phyloP scores from a whole-genome alignment of 2,113 vertebrate genomes.

The Oxyura jamaicensis region DNA sequence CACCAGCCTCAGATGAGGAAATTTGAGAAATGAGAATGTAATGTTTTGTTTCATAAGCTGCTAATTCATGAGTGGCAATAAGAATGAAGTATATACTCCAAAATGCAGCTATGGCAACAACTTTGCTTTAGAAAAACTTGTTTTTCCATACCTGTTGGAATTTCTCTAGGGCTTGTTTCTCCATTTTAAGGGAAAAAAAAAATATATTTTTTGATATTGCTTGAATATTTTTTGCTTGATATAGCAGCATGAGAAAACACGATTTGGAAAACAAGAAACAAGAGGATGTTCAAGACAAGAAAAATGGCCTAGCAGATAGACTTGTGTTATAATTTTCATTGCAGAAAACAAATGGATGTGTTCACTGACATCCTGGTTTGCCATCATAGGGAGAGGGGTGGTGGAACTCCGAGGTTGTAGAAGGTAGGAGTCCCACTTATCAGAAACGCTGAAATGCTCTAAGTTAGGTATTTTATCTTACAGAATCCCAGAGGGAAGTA shows the following conservation, averaged over 20 bases:
- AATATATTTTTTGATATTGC: no score
- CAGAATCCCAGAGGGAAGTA: neutral
- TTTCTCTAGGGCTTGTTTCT: neutral
- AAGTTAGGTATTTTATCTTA: neutral
- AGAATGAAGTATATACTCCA: rapidly evolving
- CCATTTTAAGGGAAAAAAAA: neutral
- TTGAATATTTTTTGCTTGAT: no score
- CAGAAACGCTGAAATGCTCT: neutral
- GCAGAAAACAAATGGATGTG: neutral
- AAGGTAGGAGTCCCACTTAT: neutral
- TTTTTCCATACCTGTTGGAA: neutral
- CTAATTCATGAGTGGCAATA: neutral
- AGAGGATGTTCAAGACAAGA: neutral
- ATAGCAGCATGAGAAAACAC: neutral
- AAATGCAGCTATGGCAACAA: neutral
- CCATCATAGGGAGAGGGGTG: neutral
- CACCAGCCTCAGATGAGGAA: neutral
- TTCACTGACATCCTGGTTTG: neutral
- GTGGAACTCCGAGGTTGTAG: neutral
- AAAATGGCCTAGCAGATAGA: neutral
- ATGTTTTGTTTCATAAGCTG: neutral
- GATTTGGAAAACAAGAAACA: neutral
- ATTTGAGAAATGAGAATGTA: neutral
- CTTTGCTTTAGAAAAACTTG: neutral
- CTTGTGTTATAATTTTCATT: neutral